Base-by-base conservation (phyloP, 2,888 invertebrate species). In the Operophtera brumata region DNA sequence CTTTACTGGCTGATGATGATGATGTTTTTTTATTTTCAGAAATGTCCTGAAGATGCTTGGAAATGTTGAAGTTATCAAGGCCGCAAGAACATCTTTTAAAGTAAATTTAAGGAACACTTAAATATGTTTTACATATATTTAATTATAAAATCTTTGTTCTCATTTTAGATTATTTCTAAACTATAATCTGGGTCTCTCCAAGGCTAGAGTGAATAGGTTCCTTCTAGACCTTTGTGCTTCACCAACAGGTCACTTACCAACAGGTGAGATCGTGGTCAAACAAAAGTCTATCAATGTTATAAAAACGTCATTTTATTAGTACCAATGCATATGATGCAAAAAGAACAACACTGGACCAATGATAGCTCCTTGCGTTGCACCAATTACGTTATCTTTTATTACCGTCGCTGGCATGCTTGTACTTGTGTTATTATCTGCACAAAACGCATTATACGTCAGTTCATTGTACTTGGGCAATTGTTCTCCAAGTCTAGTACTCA, bases 31-130 rank as follows among this genome's bases (percentile, higher is more conserved):
- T 61, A 60, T 61, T 84, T 82, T 57, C 83, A 84, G 83, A 84
- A 84, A 84, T 88, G 88, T 61, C 86, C 88, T 0, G 66, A 75
- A 3, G 65, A 75, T 0, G 71, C 78, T 0, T 84, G 83, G 82
- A 81, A 77, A 51, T 85, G 82, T 55, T 80, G 65, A 64, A 54
- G 13, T 11, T 11, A 34, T 11, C 11, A 34, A 20, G 20, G 20
- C 20, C 20, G 20, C 20, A 20, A 20, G 20, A 20, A 30, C 30
- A 0, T 9, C 30, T 7, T 7, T 7, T 30, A 30, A 30, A 30
- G 30, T 30, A 9, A 30, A 30, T n/a, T n/a, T n/a, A n/a, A 20
- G 4, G 20, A 3, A 2, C 20, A 20, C 20, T 20, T 20, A 20
- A 20, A 20, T 20, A 20, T 20, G 4, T 4, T 20, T 20, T 20